Conservation (phyloP, 53 echinoderm and acorn worm genomes). For the Paracentrotus lividus region DNA sequence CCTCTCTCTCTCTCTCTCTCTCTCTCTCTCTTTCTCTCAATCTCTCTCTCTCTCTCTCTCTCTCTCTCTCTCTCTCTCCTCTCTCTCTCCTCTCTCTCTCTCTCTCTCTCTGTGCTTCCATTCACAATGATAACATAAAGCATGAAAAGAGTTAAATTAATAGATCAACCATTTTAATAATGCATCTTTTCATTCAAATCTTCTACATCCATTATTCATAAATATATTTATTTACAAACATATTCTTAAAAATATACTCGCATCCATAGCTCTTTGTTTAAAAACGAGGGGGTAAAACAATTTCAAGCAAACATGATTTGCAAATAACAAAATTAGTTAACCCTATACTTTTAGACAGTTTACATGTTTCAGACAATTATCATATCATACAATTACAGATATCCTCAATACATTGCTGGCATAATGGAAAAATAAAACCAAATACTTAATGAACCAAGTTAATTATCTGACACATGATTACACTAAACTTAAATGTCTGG, state of each 20-base stretch:
- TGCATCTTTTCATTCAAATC: not conserved
- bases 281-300: not conserved
- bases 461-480: not conserved
- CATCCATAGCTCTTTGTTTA: not conserved
- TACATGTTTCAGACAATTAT: not conserved
- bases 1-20: not conserved
- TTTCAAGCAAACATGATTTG: not conserved
- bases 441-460: not conserved
- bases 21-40: not conserved
- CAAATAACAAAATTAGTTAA: not conserved
- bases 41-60: not conserved
- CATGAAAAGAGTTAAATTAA: not conserved
- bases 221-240: slow-evolving; percentile 21
- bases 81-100: not conserved
- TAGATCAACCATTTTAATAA: not conserved
- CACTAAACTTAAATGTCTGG: not conserved
- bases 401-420: not conserved
- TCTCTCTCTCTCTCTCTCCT: not conserved
- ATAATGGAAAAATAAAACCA: not conserved
- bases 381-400: not conserved
- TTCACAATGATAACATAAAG: not conserved
- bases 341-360: not conserved
- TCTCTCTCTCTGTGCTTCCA: not conserved
- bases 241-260: not conserved
- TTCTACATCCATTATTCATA: not conserved